Evolutionary conservation across 2,113 vertebrate genomes (phyloP), one percentile per base, ranked within the genome.

Genomic region (Choloepus hoffmanni): DNA sequence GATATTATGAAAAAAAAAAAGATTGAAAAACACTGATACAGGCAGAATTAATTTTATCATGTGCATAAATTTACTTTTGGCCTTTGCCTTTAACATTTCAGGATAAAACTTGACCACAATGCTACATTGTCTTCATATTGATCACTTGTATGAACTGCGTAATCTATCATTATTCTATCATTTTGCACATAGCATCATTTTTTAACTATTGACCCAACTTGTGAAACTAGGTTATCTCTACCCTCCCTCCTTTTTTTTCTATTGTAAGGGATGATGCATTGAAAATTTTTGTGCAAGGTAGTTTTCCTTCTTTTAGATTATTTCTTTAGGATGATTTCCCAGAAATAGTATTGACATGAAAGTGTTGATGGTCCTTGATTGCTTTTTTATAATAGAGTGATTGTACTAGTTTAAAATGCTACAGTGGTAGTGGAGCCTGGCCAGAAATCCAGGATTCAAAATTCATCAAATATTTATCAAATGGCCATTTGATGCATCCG

Each of bases 241-340:
- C 11, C 5, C 9, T 18, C 40, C 10, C 7, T 5, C 5, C 62
- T 36, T 23, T 55, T 48, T 11, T 24, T 62, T n/a, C n/a, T 63
- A 24, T 74, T 48, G 3, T 67, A 74, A 92, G 14, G 43, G 45
- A 74, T 50, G n/a, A 19, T 43, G 62, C 33, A 92, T 50, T 78
- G 55, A 78, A 84, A 23, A 9, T 68, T 95, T 85, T 78, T 86
- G 73, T 76, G 65, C 12, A 70, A 89, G 68, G 11, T 67, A n/a
- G 30, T 84, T 45, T 92, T 95, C 33, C 33, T 92, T 79, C 30
- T 74, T 82, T 90, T 67, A 23, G 36, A 26, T 83, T 53, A 3
- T 40, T 43, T 95, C 84, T 86, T 77, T 89, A 74, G 86, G 33
- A 19, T 90, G 45, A 81, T 90, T 90, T 91, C 62, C 28, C 77